Percentiles rank a stretch among this genome's conserved stretches.
Evolutionary conservation across 2,797 vertebrate species (phyloP).

Genomic region (Myotis findleyi): DNA sequence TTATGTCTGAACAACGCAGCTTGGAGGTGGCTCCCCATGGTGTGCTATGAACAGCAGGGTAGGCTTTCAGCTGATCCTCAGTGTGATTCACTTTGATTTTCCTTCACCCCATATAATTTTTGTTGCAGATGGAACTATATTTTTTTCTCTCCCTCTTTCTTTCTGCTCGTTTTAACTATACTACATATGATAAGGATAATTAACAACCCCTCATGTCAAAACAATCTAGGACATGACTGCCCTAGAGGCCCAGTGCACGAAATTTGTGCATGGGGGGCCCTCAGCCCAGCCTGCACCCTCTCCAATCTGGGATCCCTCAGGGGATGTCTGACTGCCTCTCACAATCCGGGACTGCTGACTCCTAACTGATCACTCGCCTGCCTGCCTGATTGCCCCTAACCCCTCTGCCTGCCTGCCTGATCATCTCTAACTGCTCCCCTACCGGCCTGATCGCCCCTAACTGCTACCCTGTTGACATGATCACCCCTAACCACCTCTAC

Average conservation of each 20-base stretch:
- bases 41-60: not conserved
- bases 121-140: not conserved
- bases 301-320: no score
- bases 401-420: no score
- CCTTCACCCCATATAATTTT: not conserved
- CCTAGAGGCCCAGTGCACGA: not conserved
- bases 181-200: not conserved
- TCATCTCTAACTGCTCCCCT: no score
- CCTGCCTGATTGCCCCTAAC: no score
- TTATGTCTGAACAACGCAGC: not conserved
- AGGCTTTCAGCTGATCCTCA: not conserved
- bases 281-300: no score
- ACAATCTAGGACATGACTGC: conserved; percentile 12
- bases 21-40: not conserved
- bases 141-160: not conserved
- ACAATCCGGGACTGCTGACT: no score
- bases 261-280: no score
- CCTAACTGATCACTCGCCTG: no score
- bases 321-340: no score
- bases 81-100: not conserved
- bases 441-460: no score
- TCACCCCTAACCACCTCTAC: no score
- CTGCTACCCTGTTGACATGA: no score
- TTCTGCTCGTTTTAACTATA: conserved; percentile 10
- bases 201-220: conserved; percentile 4